Base-by-base conservation (phyloP, 2,888 invertebrate genomes). In the Himalopsyche japonica region DNA sequence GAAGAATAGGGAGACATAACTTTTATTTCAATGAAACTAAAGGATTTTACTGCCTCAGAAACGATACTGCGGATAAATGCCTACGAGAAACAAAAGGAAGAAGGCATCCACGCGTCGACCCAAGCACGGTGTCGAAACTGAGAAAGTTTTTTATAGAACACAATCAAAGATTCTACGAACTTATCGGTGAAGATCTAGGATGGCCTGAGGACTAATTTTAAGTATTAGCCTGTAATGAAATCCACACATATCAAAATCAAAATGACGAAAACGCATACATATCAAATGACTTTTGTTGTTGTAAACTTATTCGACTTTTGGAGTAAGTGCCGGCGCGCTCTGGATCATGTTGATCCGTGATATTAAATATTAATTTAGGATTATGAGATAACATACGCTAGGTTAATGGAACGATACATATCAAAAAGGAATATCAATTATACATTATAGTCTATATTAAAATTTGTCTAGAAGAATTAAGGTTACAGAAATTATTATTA, bases 21-120 rank as follows among this genome's bases (percentile, higher is more conserved):
- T 97, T 99, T 91, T 98, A 98, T 92, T 99, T 98, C 92, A 99
- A 99, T 92, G 96, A 96, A 91, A 98, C 98, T 20, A 98, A 98
- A 91, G 98, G 99, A 85, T 98, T 99, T 92, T 99, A 97, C 91
- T 99, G 99, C 90, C 92, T 97, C 89, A 93, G 97, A 89, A 95
- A 97, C 91, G 96, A 97, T 90, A 95, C 95, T 87, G 94, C 96
- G 88, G 94, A 97, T 93, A 94, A 97, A 91, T 95, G 98, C 94
- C 92, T 98, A 91, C 90, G 95, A 89, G 94, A 96, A 92, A 94
- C 98, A 90, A 95, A 97, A 89, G 95, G 97, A 82, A 93, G 96
- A 57, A 94, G 95, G 90, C 97, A 98, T 91, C 97, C 98, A 7
- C 93, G 95, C 49, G 96, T 98, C 18, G 95, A 96, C 90, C 95